A percentile compares a stretch with the other conserved stretches of the same genome.
Evolutionary conservation across 1,140 invertebrate species (phyloP).

Genomic region (Cryptotermes secundus): DNA sequence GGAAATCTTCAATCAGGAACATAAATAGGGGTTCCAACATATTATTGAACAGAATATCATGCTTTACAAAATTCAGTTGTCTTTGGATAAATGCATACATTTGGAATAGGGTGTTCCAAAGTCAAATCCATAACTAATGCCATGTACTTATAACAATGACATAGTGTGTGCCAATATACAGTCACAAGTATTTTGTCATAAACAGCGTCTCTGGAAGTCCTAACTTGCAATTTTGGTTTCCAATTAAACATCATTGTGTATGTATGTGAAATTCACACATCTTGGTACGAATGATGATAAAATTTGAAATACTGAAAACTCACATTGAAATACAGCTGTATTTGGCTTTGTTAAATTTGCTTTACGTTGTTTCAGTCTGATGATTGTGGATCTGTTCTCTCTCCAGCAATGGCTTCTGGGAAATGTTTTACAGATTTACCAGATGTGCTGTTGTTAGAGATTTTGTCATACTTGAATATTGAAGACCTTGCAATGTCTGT

Average conservation of each 20-base stretch:
- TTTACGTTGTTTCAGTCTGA: background rate
- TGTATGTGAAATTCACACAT: background rate
- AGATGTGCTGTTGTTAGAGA: conserved; percentile 13
- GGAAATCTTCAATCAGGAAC: no score
- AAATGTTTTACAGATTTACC: conserved; percentile 9
- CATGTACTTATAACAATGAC: no score
- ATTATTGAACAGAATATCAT: no score
- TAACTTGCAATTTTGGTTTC: no score
- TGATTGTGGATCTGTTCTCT: background rate
- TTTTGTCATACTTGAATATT: background rate
- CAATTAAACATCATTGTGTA: background rate
- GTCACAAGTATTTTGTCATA: no score
- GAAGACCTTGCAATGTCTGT: conserved; percentile 21
- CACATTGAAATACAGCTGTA: background rate
- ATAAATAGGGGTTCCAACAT: no score
- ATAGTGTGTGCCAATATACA: no score
- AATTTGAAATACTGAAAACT: background rate
- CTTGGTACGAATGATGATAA: background rate
- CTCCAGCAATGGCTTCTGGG: background rate
- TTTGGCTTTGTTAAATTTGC: background rate
- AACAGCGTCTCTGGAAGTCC: no score
- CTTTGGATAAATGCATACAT: no score
- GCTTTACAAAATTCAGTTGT: no score
- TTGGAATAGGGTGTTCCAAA: no score
- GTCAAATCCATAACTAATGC: no score